Evolutionary conservation across 2,797 vertebrate genomes (phyloP).

Genomic region (Acipenser transmontanus): DNA sequence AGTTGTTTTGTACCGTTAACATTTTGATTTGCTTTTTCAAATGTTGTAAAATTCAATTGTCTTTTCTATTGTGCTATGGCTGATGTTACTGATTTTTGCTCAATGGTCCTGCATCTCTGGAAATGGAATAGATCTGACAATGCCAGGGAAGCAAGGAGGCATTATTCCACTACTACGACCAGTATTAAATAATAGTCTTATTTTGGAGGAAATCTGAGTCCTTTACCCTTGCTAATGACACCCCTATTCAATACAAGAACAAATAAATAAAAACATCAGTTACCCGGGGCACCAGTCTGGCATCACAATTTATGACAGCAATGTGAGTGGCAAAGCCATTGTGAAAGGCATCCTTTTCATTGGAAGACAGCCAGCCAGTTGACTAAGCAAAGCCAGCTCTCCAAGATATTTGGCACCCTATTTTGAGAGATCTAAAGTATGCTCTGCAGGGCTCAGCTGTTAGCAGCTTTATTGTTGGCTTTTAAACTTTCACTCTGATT

Average conservation of each 20-base stretch:
- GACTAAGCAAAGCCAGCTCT: conserved; percentile 36
- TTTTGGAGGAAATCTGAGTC: no score
- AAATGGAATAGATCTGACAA: background rate
- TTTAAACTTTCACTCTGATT: background rate
- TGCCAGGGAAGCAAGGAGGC: no score
- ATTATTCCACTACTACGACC: no score
- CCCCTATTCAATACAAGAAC: no score
- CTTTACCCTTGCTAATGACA: no score
- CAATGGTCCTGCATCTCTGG: background rate
- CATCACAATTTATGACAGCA: conserved; percentile 27
- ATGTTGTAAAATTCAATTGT: no score
- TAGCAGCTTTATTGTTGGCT: background rate
- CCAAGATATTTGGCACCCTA: conserved; percentile 16
- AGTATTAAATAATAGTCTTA: no score
- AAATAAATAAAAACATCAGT: background rate
- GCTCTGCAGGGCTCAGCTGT: conserved; percentile 19
- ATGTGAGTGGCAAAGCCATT: conserved; percentile 16
- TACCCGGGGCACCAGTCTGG: conserved; percentile 25
- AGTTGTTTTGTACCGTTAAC: no score
- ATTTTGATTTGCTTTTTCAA: no score
- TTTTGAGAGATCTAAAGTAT: conserved; percentile 14
- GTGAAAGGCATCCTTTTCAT: conserved; percentile 24
- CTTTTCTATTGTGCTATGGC: no score
- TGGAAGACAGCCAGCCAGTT: conserved; percentile 28
- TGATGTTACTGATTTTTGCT: no score